Conservation (phyloP, 2,113 vertebrate genomes). For the Synchiropus splendidus region DNA sequence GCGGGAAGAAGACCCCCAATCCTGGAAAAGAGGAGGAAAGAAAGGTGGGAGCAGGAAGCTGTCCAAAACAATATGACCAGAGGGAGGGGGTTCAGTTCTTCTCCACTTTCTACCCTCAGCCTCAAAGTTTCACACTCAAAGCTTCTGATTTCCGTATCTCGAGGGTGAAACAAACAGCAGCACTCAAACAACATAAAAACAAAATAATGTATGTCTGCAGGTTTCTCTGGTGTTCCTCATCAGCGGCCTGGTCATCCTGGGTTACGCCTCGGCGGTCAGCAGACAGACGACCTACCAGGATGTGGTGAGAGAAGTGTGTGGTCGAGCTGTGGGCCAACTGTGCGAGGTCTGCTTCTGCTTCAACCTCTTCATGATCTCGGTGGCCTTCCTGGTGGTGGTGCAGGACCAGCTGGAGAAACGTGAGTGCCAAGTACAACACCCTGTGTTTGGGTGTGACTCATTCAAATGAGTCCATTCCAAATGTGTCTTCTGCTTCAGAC, state of each 20-base stretch:
- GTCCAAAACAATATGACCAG: no score
- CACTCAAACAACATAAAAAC: no score
- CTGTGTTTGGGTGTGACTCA: no score
- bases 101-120: no score
- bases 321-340: conserved; percentile 71
- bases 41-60: no score
- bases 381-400: conserved; percentile 89
- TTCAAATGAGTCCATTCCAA: no score
- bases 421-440: conserved; percentile 51
- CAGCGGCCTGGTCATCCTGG: conserved; percentile 83
- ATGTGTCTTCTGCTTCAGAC: no score
- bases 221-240: conserved; percentile 86
- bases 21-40: no score
- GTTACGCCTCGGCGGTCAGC: conserved; percentile 77
- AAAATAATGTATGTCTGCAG: conserved; percentile 41
- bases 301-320: conserved; percentile 79
- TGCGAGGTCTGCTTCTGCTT: conserved; percentile 86
- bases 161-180: background rate
- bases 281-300: conserved; percentile 85
- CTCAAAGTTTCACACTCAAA: no score
- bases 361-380: conserved; percentile 94
- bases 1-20: no score
- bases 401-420: conserved; percentile 92
- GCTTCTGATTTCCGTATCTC: background rate
- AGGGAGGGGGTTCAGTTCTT: no score